These are phyloP conservation scores for Pterocles gutturalis DNA, from an alignment of 2,113 vertebrate species.

Conservation along the genomic window DNA sequence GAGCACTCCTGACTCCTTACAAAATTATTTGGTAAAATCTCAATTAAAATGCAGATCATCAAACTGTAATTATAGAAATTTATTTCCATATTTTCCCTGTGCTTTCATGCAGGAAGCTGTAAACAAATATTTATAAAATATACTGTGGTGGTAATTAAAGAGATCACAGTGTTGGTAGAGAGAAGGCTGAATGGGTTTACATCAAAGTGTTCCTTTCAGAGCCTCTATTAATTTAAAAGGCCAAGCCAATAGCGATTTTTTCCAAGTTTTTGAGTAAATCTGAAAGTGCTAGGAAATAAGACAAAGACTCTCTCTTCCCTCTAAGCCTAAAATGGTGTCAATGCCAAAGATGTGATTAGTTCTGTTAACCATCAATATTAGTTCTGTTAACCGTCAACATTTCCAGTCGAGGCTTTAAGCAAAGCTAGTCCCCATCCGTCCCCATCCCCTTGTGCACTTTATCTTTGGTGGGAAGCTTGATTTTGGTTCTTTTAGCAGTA, in stretches of 20 bases:
- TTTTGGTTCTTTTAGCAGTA: neutral
- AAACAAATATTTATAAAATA: slow-evolving; percentile 63
- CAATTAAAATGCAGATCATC: slow-evolving; percentile 46
- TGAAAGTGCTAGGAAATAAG: neutral
- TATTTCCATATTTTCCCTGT: slow-evolving; percentile 35
- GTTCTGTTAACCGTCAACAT: neutral
- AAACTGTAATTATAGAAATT: slow-evolving; percentile 49
- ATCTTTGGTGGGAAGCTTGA: neutral
- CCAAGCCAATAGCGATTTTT: neutral
- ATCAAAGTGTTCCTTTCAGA: neutral
- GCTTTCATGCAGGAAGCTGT: neutral
- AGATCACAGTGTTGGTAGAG: neutral
- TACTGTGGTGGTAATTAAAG: slow-evolving; percentile 34
- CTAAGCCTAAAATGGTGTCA: neutral
- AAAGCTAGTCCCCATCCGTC: neutral
- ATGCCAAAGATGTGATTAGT: neutral
- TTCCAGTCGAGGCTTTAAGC: neutral
- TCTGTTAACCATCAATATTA: neutral
- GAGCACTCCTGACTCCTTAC: neutral
- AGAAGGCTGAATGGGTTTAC: neutral
- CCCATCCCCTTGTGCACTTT: neutral
- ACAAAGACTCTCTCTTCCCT: neutral
- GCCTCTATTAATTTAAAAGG: neutral
- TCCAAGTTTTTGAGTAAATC: neutral
- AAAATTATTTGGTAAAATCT: slow-evolving; percentile 24